Conservation (phyloP, 2,113 vertebrate species). For the Merops nubicus region DNA sequence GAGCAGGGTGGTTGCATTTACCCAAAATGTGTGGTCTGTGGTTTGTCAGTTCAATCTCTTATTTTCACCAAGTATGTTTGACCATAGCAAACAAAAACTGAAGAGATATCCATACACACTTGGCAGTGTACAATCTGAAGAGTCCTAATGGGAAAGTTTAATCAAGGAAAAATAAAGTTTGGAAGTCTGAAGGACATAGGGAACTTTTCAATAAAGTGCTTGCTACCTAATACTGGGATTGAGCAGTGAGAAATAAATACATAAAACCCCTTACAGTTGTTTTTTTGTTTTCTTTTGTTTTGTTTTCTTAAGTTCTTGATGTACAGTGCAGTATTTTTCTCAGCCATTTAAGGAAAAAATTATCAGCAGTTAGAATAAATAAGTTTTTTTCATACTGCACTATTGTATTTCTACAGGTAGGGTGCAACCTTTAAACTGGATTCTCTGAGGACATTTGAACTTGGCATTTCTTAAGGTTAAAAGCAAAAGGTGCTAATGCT, state of each 20-base stretch:
- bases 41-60: neutral
- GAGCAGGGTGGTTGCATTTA: neutral
- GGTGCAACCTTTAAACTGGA: neutral
- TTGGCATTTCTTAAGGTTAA: neutral
- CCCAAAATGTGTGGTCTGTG: neutral
- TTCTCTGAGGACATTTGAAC: neutral
- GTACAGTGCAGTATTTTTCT: neutral
- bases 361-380: neutral
- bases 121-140: neutral
- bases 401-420: neutral
- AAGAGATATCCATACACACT: neutral
- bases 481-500: neutral
- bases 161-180: neutral
- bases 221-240: neutral
- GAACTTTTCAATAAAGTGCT: neutral
- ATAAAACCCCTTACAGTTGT: fast-evolving
- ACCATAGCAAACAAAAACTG: neutral
- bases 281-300: neutral
- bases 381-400: neutral
- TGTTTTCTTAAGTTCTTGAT: neutral
- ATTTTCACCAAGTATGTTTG: neutral
- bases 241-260: neutral
- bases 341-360: neutral
- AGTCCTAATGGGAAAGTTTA: neutral
- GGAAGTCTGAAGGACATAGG: neutral